Evolutionary conservation across 2,113 vertebrate species (phyloP).

Genomic region (Paedocypris sp.): DNA sequence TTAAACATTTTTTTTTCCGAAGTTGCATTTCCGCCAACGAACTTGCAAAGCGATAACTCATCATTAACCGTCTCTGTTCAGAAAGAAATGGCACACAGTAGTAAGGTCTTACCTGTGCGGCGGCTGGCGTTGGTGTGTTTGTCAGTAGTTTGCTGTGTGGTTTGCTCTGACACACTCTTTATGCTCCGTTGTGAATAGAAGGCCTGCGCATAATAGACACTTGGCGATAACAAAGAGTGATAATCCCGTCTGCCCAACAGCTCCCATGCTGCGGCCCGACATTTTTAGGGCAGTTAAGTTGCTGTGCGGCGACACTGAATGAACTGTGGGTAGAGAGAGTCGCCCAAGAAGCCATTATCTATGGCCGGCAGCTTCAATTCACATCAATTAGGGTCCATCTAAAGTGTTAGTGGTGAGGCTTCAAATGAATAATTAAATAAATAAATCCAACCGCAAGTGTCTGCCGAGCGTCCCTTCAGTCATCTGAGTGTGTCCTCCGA

Average conservation of each 20-base stretch:
- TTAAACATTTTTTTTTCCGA: too few relatives aligned
- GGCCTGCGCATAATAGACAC: conserved; percentile 67
- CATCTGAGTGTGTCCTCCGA: conserved; percentile 61
- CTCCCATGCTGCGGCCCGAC: conserved; percentile 65
- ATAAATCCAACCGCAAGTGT: conserved; percentile 56
- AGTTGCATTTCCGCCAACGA: too few relatives aligned
- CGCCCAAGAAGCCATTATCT: conserved; percentile 67
- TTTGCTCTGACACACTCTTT: conserved; percentile 61
- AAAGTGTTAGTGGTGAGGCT: conserved; percentile 66
- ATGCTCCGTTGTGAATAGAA: conserved; percentile 67
- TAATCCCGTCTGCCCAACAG: conserved; percentile 65
- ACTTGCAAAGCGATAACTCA: too few relatives aligned
- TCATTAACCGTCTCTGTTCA: too few relatives aligned
- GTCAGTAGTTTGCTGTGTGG: conserved; percentile 60
- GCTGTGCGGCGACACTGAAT: conserved; percentile 62
- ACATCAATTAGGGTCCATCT: conserved; percentile 67
- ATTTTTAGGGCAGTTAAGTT: conserved; percentile 72
- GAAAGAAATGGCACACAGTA: too few relatives aligned
- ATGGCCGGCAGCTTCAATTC: conserved; percentile 66
- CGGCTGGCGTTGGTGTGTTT: conserved; percentile 59
- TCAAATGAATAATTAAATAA: conserved; percentile 74
- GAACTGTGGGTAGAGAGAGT: conserved; percentile 61
- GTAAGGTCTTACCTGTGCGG: conserved; percentile 63
- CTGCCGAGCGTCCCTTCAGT: conserved; percentile 61
- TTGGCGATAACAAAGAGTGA: conserved; percentile 68